Base-by-base conservation (phyloP, 2,888 invertebrate genomes). In the Andrena flavipes region DNA sequence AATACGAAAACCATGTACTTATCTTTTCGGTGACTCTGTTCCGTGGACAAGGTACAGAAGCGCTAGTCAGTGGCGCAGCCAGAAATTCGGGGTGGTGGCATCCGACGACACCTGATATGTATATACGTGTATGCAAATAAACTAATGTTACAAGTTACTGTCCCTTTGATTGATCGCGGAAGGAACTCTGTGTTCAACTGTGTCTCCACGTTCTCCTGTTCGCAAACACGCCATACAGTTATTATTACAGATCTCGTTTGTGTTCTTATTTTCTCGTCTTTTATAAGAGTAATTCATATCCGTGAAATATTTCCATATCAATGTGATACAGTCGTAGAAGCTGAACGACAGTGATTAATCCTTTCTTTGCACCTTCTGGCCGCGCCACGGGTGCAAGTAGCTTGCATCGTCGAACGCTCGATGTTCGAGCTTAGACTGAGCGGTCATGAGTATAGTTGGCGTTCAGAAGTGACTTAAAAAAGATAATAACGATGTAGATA, bases 391-490 rank as follows among this genome's bases (percentile, higher is more conserved):
- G 42, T 54, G 23, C 29, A 56, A 48, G 26, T 79, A 62, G 29
- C 67, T 20, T n/a, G 20, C n/a, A 35, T 51, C 62, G 42, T 76
- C 20, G 29, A 73, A 48, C 59, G 23, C 42, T 79, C 63, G 48
- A 63, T 7, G 29, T 35, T 59, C 76, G 56, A 76, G 49, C 35
- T 48, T 35, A 64, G 63, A 68, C 23, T 49, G 68, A 68, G 29
- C 30, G 33, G 16, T 80, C 64, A 49, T 62, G 42, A 48, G 20
- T 30, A 56, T 70, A 69, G 51, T 48, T 49, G 78, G 78, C 68
- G 78, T 76, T 79, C 63, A 54, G 64, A 65, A 77, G 70, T 69
- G 79, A 80, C 71, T 71, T 71, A 71, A 69, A 51, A 67, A 68
- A 62, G 33, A 76, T 59, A 63, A 68, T 56, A 79, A 59, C 16